Percentiles rank a stretch among this genome's conserved stretches.
Evolutionary conservation across 2,888 invertebrate genomes (phyloP).

Genomic region (Agonopterix alstromeriana): DNA sequence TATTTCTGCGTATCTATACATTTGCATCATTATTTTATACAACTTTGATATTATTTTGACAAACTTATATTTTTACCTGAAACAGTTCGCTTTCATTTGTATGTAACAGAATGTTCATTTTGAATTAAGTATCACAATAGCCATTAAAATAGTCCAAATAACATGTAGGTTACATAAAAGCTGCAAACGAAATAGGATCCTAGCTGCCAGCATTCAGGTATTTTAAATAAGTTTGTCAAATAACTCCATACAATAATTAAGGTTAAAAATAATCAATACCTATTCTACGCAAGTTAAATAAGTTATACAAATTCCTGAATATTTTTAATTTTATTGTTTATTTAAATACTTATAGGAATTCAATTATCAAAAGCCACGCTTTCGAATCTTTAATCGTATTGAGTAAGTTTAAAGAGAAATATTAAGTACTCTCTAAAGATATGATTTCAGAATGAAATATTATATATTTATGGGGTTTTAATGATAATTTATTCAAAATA

Average conservation of each 20-base stretch:
- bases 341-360: constrained; percentile 45
- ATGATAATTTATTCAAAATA: constrained; percentile 16
- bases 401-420: constrained; percentile 8
- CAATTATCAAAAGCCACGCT: constrained; percentile 29
- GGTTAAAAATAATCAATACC: constrained; percentile 33
- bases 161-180: too few relatives aligned
- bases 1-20: constrained; percentile 24
- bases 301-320: constrained; percentile 33
- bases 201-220: constrained; percentile 13
- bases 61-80: constrained; percentile 14
- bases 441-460: constrained; percentile 5
- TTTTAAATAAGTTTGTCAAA: constrained; percentile 38
- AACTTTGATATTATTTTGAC: constrained; percentile 12
- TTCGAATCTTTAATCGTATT: constrained; percentile 16
- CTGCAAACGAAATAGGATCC: too few relatives aligned
- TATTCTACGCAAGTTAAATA: constrained; percentile 48
- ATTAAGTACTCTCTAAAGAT: constrained; percentile 29
- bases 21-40: constrained; percentile 26
- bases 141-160: too few relatives aligned
- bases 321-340: constrained; percentile 16
- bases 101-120: too few relatives aligned
- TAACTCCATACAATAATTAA: constrained; percentile 15
- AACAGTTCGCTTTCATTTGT: too few relatives aligned
- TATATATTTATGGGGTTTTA: constrained; percentile 1
- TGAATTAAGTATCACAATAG: too few relatives aligned